Conservation (phyloP, 2,113 vertebrate genomes). For the Gymnogyps californianus region DNA sequence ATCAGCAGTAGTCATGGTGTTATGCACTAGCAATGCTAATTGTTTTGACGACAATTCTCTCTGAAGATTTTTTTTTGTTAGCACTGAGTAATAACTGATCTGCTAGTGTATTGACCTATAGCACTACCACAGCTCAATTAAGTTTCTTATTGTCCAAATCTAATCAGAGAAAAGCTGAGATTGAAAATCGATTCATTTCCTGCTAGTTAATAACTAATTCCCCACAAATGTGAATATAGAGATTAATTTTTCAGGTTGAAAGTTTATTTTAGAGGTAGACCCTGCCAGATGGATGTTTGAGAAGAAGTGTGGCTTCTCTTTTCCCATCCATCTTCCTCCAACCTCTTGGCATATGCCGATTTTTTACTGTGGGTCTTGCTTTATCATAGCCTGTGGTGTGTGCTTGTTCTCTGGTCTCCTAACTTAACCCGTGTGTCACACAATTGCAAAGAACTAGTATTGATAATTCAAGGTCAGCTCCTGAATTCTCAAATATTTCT, state of each 20-base stretch:
- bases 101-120: conserved; percentile 16
- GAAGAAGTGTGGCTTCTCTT: not conserved
- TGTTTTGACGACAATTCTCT: conserved; percentile 17
- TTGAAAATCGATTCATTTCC: conserved; percentile 72
- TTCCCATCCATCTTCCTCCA: not conserved
- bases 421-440: not conserved
- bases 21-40: conserved; percentile 25
- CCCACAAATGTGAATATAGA: conserved; percentile 34
- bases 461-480: not conserved
- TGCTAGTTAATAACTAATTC: conserved; percentile 59
- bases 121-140: conserved; percentile 24
- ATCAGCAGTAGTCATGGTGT: not conserved
- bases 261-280: not conserved
- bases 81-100: conserved; percentile 10
- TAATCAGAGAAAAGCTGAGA: conserved; percentile 65
- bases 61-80: conserved; percentile 7
- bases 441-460: not conserved
- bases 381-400: not conserved
- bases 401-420: not conserved
- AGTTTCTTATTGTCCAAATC: conserved; percentile 58
- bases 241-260: conserved; percentile 34
- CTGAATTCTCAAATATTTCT: not conserved
- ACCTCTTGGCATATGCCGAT: not conserved
- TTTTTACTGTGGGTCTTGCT: not conserved
- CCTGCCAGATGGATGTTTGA: not conserved